phyloP scores from a whole-genome alignment of 1,140 invertebrate species.

The Macrocentrus cingulum region DNA sequence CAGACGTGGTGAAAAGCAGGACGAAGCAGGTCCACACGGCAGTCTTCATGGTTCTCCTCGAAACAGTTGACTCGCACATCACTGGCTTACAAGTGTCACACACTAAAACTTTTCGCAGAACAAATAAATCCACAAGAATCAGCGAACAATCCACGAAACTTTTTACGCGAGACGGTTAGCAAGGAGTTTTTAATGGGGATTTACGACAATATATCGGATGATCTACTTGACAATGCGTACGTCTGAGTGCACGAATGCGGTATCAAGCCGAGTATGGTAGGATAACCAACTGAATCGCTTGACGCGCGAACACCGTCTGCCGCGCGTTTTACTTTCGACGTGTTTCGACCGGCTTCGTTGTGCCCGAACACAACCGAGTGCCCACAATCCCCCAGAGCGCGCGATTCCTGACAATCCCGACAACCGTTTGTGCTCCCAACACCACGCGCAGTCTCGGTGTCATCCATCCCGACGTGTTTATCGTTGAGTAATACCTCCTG shows the following conservation, averaged over 20 bases:
- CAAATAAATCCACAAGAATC: background rate
- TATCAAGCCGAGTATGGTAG: too few relatives aligned
- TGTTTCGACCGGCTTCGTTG: constrained; percentile 41
- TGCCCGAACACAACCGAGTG: constrained; percentile 33
- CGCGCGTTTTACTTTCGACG: constrained; percentile 44
- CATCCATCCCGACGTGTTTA: too few relatives aligned
- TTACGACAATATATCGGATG: too few relatives aligned
- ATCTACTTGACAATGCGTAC: background rate
- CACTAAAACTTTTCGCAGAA: constrained; percentile 13
- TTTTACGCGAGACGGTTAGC: too few relatives aligned
- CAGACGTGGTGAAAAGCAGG: constrained; percentile 31
- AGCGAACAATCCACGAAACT: background rate
- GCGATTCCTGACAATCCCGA: too few relatives aligned
- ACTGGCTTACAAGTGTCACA: constrained; percentile 15
- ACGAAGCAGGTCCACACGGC: constrained; percentile 33
- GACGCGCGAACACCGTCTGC: constrained; percentile 50
- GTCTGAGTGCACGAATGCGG: background rate
- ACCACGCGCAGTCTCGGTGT: too few relatives aligned
- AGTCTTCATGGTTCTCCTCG: constrained; percentile 14
- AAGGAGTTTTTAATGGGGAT: too few relatives aligned
- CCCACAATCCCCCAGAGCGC: too few relatives aligned
- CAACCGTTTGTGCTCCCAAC: too few relatives aligned
- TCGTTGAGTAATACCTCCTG: too few relatives aligned
- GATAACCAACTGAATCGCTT: constrained; percentile 42
- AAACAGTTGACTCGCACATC: background rate